phyloP scores from a whole-genome alignment of 2,888 invertebrate species.

The Drosophila pegasa region DNA sequence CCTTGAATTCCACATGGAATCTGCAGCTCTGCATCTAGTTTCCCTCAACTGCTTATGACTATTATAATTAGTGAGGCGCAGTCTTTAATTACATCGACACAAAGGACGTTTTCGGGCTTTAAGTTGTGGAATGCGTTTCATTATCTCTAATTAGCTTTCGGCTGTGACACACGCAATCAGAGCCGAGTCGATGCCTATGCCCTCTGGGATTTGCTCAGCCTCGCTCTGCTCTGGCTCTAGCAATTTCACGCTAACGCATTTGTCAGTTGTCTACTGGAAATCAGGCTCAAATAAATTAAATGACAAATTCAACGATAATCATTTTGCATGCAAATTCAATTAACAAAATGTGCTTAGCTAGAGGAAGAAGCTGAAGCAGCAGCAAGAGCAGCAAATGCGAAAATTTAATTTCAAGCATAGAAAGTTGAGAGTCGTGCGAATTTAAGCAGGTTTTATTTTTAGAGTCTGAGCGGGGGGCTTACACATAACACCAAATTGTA shows the following conservation, averaged over 20 bases:
- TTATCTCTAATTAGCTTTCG: slow-evolving; percentile 23
- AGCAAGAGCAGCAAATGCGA: slow-evolving; percentile 21
- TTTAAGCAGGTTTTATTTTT: slow-evolving; percentile 58
- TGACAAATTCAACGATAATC: slow-evolving; percentile 67
- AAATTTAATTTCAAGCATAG: slow-evolving; percentile 64
- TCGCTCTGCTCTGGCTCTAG: background rate
- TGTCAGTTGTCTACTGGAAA: slow-evolving; percentile 12
- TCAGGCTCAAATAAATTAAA: slow-evolving; percentile 61
- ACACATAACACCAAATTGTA: slow-evolving; percentile 45
- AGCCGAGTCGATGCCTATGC: slow-evolving; percentile 1
- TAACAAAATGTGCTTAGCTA: slow-evolving; percentile 58
- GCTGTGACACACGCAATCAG: slow-evolving; percentile 5
- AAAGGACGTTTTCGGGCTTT: background rate
- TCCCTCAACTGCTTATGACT: no score
- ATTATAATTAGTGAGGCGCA: no score
- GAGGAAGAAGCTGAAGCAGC: slow-evolving; percentile 22
- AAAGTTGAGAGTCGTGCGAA: slow-evolving; percentile 10
- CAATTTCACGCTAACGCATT: slow-evolving; percentile 29
- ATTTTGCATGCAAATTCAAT: slow-evolving; percentile 63
- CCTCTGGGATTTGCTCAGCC: background rate
- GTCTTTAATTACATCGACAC: slow-evolving; percentile 1
- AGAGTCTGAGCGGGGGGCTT: slow-evolving; percentile 1
- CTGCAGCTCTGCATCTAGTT: no score
- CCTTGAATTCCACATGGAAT: no score
- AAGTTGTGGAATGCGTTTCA: background rate